Percentiles rank a stretch among this genome's conserved stretches.
Conservation (phyloP, 2,113 vertebrate genomes). For the Neotoma lepida region DNA sequence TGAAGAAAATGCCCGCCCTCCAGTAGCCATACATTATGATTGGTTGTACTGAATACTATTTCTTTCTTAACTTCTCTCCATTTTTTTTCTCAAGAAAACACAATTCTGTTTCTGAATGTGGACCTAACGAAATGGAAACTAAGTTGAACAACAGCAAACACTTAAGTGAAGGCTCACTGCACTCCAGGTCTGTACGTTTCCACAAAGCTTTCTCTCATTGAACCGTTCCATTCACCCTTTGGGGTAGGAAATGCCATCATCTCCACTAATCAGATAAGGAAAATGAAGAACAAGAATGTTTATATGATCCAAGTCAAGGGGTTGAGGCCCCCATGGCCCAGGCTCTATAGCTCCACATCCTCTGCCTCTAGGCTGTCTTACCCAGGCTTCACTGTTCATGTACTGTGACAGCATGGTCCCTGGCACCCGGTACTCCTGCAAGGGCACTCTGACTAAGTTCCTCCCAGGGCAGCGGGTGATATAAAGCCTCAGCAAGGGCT, state of each 20-base stretch:
- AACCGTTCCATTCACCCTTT: not conserved
- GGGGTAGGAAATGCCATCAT: not conserved
- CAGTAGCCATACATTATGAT: not conserved
- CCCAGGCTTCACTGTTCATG: not conserved
- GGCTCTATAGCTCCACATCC: too few species aligned
- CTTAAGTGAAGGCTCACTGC: not conserved
- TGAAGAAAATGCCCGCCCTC: too few species aligned
- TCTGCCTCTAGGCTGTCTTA: not conserved
- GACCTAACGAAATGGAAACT: constrained; percentile 16
- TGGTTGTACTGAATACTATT: not conserved
- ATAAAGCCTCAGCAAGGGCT: not conserved
- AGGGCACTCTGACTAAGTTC: not conserved
- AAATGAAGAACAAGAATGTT: not conserved
- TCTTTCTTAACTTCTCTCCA: not conserved
- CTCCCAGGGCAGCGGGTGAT: too few species aligned
- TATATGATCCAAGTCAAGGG: not conserved
- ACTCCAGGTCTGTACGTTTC: not conserved
- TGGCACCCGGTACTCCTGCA: not conserved
- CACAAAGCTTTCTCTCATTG: not conserved
- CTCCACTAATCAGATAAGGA: not conserved
- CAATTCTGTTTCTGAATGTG: not conserved
- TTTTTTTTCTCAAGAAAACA: not conserved
- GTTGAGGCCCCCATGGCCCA: not conserved
- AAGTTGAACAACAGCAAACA: not conserved
- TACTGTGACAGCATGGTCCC: accelerated